Evolutionary conservation across 2,797 vertebrate genomes (phyloP).

Genomic region (Hippoglossus hippoglossus): DNA sequence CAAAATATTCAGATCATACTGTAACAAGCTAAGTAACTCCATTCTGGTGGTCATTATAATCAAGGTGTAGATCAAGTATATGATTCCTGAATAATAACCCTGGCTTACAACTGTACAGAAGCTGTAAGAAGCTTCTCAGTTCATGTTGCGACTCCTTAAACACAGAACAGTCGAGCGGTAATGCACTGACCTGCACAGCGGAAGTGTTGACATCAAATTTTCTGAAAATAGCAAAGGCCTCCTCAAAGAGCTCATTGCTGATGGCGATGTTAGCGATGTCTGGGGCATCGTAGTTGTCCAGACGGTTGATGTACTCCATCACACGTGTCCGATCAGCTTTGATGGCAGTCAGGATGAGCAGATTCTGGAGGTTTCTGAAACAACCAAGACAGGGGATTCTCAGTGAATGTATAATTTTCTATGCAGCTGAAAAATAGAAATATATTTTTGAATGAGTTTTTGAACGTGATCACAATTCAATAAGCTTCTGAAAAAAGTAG

Average conservation of each 20-base stretch:
- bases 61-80: no score
- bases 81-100: no score
- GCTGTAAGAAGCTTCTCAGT: not conserved
- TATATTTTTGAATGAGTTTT: no score
- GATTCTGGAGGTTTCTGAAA: conserved; percentile 95
- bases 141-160: not conserved
- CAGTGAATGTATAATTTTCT: not conserved
- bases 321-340: conserved; percentile 94
- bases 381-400: not conserved
- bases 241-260: conserved; percentile 94
- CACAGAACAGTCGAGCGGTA: not conserved
- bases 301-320: conserved; percentile 95
- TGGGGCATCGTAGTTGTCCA: conserved; percentile 95
- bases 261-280: conserved; percentile 96
- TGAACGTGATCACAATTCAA: no score
- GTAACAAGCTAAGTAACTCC: not conserved
- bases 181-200: conserved; percentile 88
- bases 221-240: conserved; percentile 94
- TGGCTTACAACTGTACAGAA: no score
- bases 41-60: not conserved
- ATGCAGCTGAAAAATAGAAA: no score
- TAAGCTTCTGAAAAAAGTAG: no score
- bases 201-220: conserved; percentile 96
- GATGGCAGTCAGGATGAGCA: conserved; percentile 95
- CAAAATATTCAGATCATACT: not conserved